Evolutionary conservation across 2,797 vertebrate species (phyloP).

Genomic region (Danio tinwini): DNA sequence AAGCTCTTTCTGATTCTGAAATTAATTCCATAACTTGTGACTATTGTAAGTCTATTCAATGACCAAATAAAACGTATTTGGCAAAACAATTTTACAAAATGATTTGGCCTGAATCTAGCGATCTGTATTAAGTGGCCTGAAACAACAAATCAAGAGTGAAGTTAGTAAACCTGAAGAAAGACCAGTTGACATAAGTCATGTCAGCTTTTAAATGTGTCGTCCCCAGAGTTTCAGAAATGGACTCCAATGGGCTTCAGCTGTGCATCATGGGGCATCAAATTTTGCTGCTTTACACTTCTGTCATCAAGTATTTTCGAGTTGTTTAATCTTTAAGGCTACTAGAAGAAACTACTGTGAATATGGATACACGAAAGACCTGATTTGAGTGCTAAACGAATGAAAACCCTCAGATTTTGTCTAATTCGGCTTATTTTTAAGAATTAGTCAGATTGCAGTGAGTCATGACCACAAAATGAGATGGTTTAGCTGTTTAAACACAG

Average conservation of each 20-base stretch:
- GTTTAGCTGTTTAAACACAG: conserved; percentile 9
- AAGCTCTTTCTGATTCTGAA: too few relatives aligned
- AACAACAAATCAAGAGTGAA: background rate
- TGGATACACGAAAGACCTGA: background rate
- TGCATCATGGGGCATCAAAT: background rate
- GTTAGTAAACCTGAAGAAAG: background rate
- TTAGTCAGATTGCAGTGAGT: background rate
- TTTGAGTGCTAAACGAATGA: background rate
- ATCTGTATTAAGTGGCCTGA: too few relatives aligned
- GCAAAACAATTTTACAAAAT: too few relatives aligned
- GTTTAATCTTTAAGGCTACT: conserved; percentile 2
- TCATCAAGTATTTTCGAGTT: background rate
- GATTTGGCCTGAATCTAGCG: too few relatives aligned
- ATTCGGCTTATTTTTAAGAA: background rate
- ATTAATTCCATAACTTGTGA: too few relatives aligned
- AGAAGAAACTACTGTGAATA: background rate
- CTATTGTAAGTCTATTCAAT: too few relatives aligned
- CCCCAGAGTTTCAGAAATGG: background rate
- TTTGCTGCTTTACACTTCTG: background rate
- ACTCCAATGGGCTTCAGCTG: background rate
- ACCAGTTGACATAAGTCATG: background rate
- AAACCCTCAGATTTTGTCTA: background rate
- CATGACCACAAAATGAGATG: conserved; percentile 8
- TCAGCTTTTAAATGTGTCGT: background rate
- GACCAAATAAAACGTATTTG: too few relatives aligned